These are phyloP conservation scores for Felis catus DNA, from an alignment of 2,113 vertebrate species.

Conservation along the genomic window F.catus_Fca126_mat1.0 CM031418.1:72042001-72042500, in stretches of 20 bases:
- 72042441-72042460: not conserved
- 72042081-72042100: not conserved
- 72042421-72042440: not conserved
- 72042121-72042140: not conserved
- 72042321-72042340: not conserved
- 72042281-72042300: not conserved
- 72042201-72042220: not conserved
- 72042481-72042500: not conserved
- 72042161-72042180: no score
- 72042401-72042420: not conserved
- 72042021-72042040: not conserved
- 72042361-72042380: not conserved
- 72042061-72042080: not conserved
- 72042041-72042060: not conserved
- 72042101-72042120: not conserved
- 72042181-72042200: not conserved
- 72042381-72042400: not conserved
- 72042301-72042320: not conserved
- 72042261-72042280: not conserved
- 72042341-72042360: not conserved
- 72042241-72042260: not conserved
- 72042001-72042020: not conserved
- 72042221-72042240: not conserved
- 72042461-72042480: not conserved
- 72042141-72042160: fast-evolving